These are phyloP conservation scores for Macropus fuliginosus DNA, from an alignment of 2,797 vertebrate genomes.

Conservation along the genomic window DNA sequence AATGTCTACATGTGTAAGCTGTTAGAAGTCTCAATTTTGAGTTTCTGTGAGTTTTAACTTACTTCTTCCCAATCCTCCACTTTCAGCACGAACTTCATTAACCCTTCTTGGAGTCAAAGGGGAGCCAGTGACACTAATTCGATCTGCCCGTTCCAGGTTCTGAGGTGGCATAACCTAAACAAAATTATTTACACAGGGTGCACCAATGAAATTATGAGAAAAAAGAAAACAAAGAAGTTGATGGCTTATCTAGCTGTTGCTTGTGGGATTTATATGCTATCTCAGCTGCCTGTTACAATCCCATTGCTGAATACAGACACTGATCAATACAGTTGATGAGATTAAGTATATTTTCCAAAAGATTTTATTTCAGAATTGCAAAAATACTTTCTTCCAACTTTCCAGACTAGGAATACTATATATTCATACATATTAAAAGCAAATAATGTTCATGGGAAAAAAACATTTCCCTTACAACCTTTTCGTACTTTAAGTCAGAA, in stretches of 20 bases:
- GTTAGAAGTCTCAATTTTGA: background rate
- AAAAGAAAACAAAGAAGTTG: conserved; percentile 25
- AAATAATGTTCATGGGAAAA: background rate
- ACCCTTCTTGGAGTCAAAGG: conserved; percentile 88
- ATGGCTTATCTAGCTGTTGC: conserved; percentile 22
- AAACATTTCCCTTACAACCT: background rate
- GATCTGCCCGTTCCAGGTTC: conserved; percentile 89
- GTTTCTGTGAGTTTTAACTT: conserved; percentile 63
- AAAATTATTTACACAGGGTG: conserved; percentile 34
- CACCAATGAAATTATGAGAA: conserved; percentile 1
- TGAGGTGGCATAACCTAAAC: conserved; percentile 94
- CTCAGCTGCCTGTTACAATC: conserved; percentile 18
- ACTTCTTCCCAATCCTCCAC: conserved; percentile 84
- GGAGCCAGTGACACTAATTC: conserved; percentile 78
- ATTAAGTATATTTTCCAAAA: background rate
- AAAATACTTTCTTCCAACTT: background rate
- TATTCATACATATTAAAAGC: background rate
- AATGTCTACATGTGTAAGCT: conserved; percentile 7
- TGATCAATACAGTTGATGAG: background rate
- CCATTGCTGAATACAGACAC: conserved; percentile 20
- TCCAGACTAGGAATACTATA: background rate
- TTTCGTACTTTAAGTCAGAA: background rate
- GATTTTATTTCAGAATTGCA: background rate
- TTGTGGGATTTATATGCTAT: conserved; percentile 25
- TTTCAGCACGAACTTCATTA: conserved; percentile 85